Percentiles rank a stretch among this genome's conserved stretches.
Evolutionary conservation across 2,888 invertebrate genomes (phyloP).

Genomic region (Cancer borealis): DNA sequence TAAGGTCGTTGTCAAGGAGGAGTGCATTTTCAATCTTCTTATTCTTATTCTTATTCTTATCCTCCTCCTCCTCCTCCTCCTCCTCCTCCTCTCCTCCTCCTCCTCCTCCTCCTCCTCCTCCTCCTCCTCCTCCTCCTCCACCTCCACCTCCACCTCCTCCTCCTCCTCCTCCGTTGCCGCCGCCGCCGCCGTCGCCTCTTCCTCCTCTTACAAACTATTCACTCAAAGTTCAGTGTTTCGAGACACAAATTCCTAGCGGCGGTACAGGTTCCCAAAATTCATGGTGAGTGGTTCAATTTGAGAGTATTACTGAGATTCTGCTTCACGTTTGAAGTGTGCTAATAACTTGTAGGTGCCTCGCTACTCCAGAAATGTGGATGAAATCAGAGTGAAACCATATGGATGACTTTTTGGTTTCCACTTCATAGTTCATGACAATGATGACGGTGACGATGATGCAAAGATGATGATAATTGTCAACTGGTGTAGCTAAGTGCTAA

Average conservation of each 20-base stretch:
- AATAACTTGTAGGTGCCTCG: neutral
- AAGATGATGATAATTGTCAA: neutral
- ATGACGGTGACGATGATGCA: neutral
- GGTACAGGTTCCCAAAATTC: constrained; percentile 18
- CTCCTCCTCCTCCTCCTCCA: neutral
- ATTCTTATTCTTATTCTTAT: neutral
- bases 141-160: neutral
- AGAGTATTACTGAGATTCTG: neutral
- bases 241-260: neutral
- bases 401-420: neutral
- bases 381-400: neutral
- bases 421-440: neutral
- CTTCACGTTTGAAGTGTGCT: neutral
- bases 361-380: neutral
- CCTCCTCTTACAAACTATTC: neutral
- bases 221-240: constrained; percentile 27
- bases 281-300: neutral
- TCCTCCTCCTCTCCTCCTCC: neutral
- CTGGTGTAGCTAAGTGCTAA: neutral
- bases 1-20: neutral
- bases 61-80: neutral
- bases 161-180: neutral
- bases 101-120: neutral
- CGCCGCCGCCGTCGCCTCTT: neutral
- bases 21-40: neutral